Conservation (phyloP, 2,797 vertebrate genomes). For the Rhyacichthys aspro region DNA sequence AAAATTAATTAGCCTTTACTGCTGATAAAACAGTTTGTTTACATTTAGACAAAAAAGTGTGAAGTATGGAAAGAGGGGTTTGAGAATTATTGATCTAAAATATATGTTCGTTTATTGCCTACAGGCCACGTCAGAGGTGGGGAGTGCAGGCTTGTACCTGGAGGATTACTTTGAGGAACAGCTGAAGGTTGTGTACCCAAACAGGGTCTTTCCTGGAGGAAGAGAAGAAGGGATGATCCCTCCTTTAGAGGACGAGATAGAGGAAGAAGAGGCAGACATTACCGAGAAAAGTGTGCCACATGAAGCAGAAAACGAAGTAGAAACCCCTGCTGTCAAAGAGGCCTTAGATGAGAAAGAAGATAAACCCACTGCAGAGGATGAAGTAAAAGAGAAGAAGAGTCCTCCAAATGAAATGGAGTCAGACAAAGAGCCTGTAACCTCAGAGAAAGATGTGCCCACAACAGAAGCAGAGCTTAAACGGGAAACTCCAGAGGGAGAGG, state of each 20-base stretch:
- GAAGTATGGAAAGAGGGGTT: no score
- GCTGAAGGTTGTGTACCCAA: conserved; percentile 87
- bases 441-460: not conserved
- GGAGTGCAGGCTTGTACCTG: conserved; percentile 91
- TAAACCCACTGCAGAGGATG: not conserved
- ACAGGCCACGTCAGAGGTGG: conserved; percentile 92
- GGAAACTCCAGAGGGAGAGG: conserved; percentile 18
- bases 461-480: conserved; percentile 23
- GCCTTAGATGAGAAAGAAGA: conserved; percentile 38
- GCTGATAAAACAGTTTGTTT: no score
- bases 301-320: conserved; percentile 4
- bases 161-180: conserved; percentile 93
- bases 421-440: rapidly evolving
- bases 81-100: no score
- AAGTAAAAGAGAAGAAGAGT: conserved; percentile 23
- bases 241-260: conserved; percentile 83
- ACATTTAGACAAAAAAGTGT: no score
- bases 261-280: conserved; percentile 81
- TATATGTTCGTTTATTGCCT: no score
- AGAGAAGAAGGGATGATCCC: conserved; percentile 88
- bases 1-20: no score
- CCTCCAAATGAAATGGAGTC: conserved; percentile 1
- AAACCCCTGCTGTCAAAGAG: conserved; percentile 42
- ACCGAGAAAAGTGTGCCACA: conserved; percentile 66
- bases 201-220: conserved; percentile 83